Percentiles rank a stretch among this genome's conserved stretches.
Conservation (phyloP, 2,113 vertebrate species). For the Paradoxurus hermaphroditus region DNA sequence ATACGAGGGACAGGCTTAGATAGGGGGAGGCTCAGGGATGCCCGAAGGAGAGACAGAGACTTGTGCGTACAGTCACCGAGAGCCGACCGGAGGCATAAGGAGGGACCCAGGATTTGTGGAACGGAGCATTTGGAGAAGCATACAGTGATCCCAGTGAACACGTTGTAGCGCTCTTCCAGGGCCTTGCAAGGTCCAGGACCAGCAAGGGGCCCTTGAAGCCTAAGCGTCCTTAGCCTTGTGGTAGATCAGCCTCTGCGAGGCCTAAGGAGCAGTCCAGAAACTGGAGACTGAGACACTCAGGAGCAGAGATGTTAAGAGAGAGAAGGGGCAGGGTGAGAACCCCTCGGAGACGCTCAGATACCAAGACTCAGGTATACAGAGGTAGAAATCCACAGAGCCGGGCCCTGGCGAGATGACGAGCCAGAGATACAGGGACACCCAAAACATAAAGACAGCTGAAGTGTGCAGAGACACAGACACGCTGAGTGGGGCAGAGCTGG, state of each 20-base stretch:
- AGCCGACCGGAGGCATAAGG: not conserved
- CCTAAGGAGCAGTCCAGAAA: not conserved
- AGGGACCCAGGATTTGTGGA: not conserved
- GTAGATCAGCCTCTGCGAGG: not conserved
- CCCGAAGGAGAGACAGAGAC: not conserved
- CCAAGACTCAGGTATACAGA: not conserved
- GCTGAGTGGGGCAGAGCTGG: not conserved
- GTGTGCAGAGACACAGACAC: not conserved
- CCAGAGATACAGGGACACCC: not conserved
- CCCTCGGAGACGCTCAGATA: not conserved
- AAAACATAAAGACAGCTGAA: not conserved
- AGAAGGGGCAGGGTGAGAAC: not conserved
- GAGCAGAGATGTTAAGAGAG: not conserved
- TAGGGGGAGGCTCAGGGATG: not conserved
- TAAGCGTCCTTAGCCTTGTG: not conserved
- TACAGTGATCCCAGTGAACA: not conserved
- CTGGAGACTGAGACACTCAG: not conserved
- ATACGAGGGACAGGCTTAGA: not conserved
- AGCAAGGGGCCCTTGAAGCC: not conserved
- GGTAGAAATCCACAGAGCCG: not conserved
- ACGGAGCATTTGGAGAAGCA: not conserved
- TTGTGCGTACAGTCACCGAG: not conserved
- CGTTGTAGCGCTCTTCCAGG: not conserved
- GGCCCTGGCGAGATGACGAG: not conserved
- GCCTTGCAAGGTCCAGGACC: not conserved